These are phyloP conservation scores for Flexamia atlantica DNA, from an alignment of 2,888 invertebrate species.

Conservation along the genomic window DNA sequence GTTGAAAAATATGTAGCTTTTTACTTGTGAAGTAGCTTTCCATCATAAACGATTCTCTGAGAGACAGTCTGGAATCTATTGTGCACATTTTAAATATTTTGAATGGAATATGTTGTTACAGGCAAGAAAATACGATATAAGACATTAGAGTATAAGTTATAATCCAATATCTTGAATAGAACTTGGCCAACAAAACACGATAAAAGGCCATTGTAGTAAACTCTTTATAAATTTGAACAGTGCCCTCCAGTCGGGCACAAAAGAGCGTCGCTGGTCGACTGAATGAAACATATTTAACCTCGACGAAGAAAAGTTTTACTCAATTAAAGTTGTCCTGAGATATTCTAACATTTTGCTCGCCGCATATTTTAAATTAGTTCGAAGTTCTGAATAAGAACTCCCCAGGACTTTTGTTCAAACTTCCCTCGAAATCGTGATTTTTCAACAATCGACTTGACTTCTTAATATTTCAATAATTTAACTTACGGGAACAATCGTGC, in stretches of 20 bases:
- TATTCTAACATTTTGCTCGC: constrained; percentile 16
- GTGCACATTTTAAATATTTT: too few relatives aligned
- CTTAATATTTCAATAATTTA: not conserved
- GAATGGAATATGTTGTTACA: too few relatives aligned
- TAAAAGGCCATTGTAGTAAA: constrained; percentile 2
- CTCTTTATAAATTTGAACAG: constrained; percentile 32
- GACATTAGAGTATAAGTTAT: too few relatives aligned
- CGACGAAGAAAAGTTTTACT: constrained; percentile 48
- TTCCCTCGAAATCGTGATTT: not conserved
- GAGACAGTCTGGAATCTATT: too few relatives aligned
- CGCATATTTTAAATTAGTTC: constrained; percentile 51
- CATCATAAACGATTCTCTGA: too few relatives aligned
- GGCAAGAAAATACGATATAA: too few relatives aligned
- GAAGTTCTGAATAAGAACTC: constrained; percentile 42
- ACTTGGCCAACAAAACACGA: not conserved
- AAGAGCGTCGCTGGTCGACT: constrained; percentile 10
- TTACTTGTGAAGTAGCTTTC: too few relatives aligned
- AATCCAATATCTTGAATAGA: not conserved
- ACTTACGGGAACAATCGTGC: too few relatives aligned
- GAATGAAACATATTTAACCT: constrained; percentile 59
- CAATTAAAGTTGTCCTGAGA: constrained; percentile 50
- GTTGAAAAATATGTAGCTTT: too few relatives aligned
- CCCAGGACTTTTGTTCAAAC: constrained; percentile 15
- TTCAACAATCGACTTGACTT: not conserved
- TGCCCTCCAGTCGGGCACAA: not conserved